Conservation (phyloP, 2,797 vertebrate species). For the Pteronotus mesoamericanus region DNA sequence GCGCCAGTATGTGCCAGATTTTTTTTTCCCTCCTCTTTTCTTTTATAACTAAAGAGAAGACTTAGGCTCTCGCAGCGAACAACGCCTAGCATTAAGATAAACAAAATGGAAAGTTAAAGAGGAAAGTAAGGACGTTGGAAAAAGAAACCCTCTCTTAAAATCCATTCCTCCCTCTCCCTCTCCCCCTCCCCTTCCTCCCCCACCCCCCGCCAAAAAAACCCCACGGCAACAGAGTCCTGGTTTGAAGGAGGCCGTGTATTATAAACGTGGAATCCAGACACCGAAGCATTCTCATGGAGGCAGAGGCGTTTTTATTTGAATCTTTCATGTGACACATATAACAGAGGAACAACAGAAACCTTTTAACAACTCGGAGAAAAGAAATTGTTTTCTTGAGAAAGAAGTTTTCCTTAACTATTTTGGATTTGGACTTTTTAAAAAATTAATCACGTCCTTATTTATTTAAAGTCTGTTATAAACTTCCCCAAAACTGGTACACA, state of each 20-base stretch:
- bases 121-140: conserved; percentile 67
- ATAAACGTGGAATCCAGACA: conserved; percentile 55
- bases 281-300: conserved; percentile 12
- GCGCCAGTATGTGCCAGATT: conserved; percentile 79
- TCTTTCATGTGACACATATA: conserved; percentile 53
- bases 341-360: conserved; percentile 34
- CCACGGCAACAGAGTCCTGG: neutral
- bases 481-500: neutral
- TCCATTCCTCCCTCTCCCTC: too few species aligned
- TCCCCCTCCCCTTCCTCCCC: too few species aligned
- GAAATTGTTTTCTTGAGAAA: conserved; percentile 25
- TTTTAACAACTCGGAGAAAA: conserved; percentile 30
- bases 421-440: conserved; percentile 45
- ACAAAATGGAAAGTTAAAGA: conserved; percentile 80
- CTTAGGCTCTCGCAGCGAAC: conserved; percentile 76
- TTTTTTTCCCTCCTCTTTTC: conserved; percentile 60
- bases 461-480: conserved; percentile 56
- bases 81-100: conserved; percentile 77
- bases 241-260: conserved; percentile 45
- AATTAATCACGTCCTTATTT: conserved; percentile 40
- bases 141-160: conserved; percentile 66
- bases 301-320: conserved; percentile 59
- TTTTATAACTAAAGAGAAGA: conserved; percentile 77
- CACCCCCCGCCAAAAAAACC: neutral
- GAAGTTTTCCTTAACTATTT: conserved; percentile 15